These are phyloP conservation scores for Drosophila fungiperda DNA, from an alignment of 2,888 invertebrate species.

Conservation along the genomic window DNA sequence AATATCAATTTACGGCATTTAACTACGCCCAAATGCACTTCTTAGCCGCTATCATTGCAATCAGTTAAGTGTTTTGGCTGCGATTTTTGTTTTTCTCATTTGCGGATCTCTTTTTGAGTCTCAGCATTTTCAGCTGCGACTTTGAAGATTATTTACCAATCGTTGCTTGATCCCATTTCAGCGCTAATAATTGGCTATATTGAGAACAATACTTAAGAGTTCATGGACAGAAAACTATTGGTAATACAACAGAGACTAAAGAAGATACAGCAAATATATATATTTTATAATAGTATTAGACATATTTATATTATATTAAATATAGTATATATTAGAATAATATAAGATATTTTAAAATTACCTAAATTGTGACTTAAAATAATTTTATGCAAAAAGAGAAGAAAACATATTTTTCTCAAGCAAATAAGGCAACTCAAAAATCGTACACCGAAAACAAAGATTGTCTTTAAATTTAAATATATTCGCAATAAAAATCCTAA, in stretches of 20 bases:
- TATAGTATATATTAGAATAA: not conserved
- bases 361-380: not conserved
- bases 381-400: not conserved
- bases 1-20: slow-evolving; percentile 70
- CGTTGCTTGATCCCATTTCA: slow-evolving; percentile 1
- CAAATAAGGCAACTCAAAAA: not conserved
- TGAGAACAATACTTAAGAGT: not conserved
- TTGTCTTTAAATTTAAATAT: not conserved
- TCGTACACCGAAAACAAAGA: not conserved
- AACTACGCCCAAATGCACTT: slow-evolving; percentile 35
- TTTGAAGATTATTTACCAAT: slow-evolving; percentile 11
- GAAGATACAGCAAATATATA: not conserved
- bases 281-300: not conserved
- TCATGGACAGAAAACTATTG: no score
- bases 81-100: not conserved
- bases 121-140: slow-evolving; percentile 30
- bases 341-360: not conserved
- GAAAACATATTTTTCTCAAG: not conserved
- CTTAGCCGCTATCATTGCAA: slow-evolving; percentile 51
- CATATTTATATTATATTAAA: no score
- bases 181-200: slow-evolving; percentile 3
- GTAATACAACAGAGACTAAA: not conserved
- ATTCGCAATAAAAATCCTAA: no score
- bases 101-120: slow-evolving; percentile 58
- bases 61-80: slow-evolving; percentile 69